Conservation (phyloP, 2,113 vertebrate genomes). For the Miniopterus natalensis region DNA sequence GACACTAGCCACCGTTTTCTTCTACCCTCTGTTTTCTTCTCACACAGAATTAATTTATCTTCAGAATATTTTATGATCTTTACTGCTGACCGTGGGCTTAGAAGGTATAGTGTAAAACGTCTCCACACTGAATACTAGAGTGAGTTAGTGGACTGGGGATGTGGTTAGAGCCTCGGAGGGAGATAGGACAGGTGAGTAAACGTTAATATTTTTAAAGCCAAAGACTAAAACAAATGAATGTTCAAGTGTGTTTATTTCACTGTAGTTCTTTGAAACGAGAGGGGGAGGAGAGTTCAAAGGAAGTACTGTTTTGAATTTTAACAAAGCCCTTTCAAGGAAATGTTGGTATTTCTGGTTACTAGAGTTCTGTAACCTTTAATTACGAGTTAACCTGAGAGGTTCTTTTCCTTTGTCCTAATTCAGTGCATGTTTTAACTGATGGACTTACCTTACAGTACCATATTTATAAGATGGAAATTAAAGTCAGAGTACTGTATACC, state of each 20-base stretch:
- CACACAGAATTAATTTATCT: constrained; percentile 42
- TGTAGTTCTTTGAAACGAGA: neutral
- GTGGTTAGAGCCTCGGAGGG: neutral
- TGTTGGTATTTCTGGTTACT: neutral
- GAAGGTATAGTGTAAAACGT: neutral
- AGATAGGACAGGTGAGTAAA: neutral
- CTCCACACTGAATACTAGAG: neutral
- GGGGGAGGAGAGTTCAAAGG: neutral
- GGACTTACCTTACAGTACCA: neutral
- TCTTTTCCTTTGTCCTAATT: neutral
- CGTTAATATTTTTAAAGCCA: constrained; percentile 14
- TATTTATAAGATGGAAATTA: neutral
- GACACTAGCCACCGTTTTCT: constrained; percentile 29
- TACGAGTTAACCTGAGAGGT: neutral
- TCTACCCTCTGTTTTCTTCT: constrained; percentile 28
- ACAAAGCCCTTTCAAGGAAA: neutral
- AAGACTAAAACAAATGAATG: neutral
- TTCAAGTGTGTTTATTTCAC: constrained; percentile 12
- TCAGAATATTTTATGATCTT: neutral
- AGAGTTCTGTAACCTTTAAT: neutral
- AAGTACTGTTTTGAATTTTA: constrained; percentile 7
- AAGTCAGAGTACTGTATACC: neutral
- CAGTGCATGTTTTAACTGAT: neutral
- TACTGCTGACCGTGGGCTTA: neutral
- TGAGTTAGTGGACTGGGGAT: neutral